Evolutionary conservation across 2,888 invertebrate genomes (phyloP), one percentile per base, ranked within the genome.

Genomic region (Pseudoips prasinana): DNA sequence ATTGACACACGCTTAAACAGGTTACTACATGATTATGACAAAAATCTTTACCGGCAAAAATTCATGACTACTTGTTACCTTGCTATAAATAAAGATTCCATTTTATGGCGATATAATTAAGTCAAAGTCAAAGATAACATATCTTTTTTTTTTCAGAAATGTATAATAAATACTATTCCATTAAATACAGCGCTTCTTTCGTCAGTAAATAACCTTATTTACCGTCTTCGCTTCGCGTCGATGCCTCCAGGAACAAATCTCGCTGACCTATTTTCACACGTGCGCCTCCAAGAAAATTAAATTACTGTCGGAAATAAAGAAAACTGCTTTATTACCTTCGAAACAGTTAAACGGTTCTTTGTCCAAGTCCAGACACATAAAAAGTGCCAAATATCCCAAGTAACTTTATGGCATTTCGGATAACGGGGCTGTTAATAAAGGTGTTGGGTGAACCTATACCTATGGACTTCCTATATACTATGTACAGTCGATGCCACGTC

Each of bases 311-410:
- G 58, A 70, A 73, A 71, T 74, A 73, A 73, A 72, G 64, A 65
- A 67, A 70, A 73, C 65, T 71, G 57, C 53, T 82, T 82, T 79
- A 78, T 71, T 64, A 59, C 67, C 64, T 64, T 60, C 60, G 62
- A 57, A 67, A 69, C 69, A 64, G 77, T 78, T 73, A 74, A 76
- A 73, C 63, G 69, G 61, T 59, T 71, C 80, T 79, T 81, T 81
- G 81, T 81, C 64, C 66, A 42, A 52, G 50, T 73, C 77, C 80
- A 82, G 81, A 81, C 83, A 74, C 74, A 81, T 81, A 81, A 84
- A 81, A 80, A 66, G 52, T 58, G 56, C 64, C 69, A 59, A 78
- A 77, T 70, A 71, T 72, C 62, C 43, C 55, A 67, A 54, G 61
- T 55, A 64, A 55, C 67, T 76, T 79, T 69, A 74, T 73, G 62